Base-by-base conservation (phyloP, 1,140 invertebrate species). In the Heliconius melpomene region DNA sequence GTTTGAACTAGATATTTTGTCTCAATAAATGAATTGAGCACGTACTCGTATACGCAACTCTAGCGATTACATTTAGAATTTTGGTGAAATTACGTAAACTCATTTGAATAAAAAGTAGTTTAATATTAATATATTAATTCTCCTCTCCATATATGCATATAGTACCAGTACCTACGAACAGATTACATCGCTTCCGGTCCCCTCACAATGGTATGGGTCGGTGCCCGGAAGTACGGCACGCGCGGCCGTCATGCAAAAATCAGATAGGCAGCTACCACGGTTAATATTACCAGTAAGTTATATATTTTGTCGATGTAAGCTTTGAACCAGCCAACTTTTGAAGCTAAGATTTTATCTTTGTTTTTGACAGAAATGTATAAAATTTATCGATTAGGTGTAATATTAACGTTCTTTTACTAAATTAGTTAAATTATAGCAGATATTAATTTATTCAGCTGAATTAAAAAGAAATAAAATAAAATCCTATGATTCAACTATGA, bases 131-230 rank as follows among this genome's bases (percentile, higher is more conserved):
- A 16, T 23, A 66, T 60, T 29, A 66, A 66, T 26, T 75, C 81
- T 72, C 75, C 72, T 78, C 71, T 29, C 36, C 60, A 71, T 79
- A 66, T 80, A 77, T 79, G 80, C 73, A 81, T 82, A 82, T 75
- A 36, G 79, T 80, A 80, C 40, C 40, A n/a, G n/a, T n/a, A n/a
- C n/a, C n/a, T 46, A 46, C 78, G 78, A 23, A 78, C 87, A 87
- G 89, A 89, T 88, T 66, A 81, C 85, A 91, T 90, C 88, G 81
- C 85, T 89, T 90, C 89, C 90, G 86, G 84, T 74, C 84, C 78
- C 81, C 50, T 83, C 74, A 89, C 87, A 87, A 88, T 87, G 82
- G 84, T 84, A 73, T 77, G 75, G 79, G 0, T 13, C 26, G 60
- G 60, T 29, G 60, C 74, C 76, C 90, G 90, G 90, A 92, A 91